Conservation (phyloP, 2,888 invertebrate species). For the Drosophila lutescens region DNA sequence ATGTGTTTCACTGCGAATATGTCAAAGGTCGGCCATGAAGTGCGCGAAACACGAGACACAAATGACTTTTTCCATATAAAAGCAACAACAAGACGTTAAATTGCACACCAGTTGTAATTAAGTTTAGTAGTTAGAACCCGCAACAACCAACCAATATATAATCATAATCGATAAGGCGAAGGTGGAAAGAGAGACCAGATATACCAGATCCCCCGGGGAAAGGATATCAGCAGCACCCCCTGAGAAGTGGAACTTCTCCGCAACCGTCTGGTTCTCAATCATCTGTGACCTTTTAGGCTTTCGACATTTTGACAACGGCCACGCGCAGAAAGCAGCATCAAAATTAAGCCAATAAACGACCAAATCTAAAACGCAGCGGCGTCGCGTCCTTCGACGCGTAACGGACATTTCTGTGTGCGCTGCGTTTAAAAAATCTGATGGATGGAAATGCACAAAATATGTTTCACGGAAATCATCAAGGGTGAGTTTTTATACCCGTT, state of each 20-base stretch:
- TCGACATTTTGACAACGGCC: conserved; percentile 60
- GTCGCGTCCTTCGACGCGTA: conserved; percentile 75
- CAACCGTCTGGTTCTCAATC: conserved; percentile 1
- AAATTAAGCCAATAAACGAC: conserved; percentile 78
- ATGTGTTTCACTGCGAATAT: conserved; percentile 81
- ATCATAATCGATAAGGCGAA: conserved; percentile 15
- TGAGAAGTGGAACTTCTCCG: conserved; percentile 11
- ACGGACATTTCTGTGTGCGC: conserved; percentile 78
- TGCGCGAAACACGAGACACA: conserved; percentile 62
- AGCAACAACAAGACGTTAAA: conserved; percentile 63
- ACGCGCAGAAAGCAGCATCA: conserved; percentile 77
- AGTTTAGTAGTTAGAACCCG: conserved; percentile 74
- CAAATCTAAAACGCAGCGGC: conserved; percentile 69
- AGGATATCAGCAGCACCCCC: conserved; percentile 2
- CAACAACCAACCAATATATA: conserved; percentile 29
- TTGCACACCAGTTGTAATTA: conserved; percentile 76
- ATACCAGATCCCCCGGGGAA: conserved; percentile 9
- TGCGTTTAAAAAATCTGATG: conserved; percentile 84
- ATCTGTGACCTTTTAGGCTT: conserved; percentile 4
- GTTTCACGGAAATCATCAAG: conserved; percentile 87
- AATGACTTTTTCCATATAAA: conserved; percentile 49
- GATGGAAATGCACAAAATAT: conserved; percentile 85
- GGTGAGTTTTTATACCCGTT: conserved; percentile 83
- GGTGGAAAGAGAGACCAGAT: conserved; percentile 10
- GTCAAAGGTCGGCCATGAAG: conserved; percentile 82